Conservation (phyloP, 30 jellyfish, hydroid and myxozoan species). For the Chironex yamaguchii region DNA sequence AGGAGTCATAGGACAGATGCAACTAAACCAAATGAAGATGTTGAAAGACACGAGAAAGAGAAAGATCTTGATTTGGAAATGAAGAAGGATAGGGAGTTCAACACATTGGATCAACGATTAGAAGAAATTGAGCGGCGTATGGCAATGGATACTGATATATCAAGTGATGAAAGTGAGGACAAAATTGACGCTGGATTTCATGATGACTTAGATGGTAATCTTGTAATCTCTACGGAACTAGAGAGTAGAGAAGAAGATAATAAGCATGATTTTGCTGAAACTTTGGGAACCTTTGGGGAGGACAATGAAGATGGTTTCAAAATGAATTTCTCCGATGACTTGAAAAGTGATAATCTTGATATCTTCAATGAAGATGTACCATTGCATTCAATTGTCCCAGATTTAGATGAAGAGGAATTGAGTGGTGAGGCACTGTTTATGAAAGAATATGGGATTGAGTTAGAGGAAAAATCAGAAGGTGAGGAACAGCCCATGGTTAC, state of each 20-base stretch:
- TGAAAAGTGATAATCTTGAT: background rate
- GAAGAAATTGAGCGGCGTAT: background rate
- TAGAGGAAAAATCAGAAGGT: background rate
- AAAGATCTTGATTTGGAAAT: background rate
- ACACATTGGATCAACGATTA: background rate
- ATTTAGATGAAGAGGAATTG: constrained; percentile 56
- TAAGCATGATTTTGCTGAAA: background rate
- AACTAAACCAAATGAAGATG: background rate
- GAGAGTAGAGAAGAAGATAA: background rate
- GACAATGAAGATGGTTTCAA: background rate
- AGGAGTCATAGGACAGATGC: background rate
- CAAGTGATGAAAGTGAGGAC: constrained; percentile 23
- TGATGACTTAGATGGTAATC: background rate
- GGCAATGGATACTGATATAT: constrained; percentile 47
- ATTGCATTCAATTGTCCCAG: background rate
- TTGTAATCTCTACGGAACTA: background rate
- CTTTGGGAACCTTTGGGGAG: too few relatives aligned
- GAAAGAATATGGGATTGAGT: background rate
- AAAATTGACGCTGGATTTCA: background rate
- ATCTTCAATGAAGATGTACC: constrained; percentile 3
- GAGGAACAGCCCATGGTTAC: background rate
- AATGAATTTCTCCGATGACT: background rate
- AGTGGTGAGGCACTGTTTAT: constrained; percentile 54
- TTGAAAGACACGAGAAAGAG: background rate
- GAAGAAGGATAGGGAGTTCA: background rate